phyloP scores from a whole-genome alignment of 2,113 vertebrate species.

The Amphilophus citrinellus region DNA sequence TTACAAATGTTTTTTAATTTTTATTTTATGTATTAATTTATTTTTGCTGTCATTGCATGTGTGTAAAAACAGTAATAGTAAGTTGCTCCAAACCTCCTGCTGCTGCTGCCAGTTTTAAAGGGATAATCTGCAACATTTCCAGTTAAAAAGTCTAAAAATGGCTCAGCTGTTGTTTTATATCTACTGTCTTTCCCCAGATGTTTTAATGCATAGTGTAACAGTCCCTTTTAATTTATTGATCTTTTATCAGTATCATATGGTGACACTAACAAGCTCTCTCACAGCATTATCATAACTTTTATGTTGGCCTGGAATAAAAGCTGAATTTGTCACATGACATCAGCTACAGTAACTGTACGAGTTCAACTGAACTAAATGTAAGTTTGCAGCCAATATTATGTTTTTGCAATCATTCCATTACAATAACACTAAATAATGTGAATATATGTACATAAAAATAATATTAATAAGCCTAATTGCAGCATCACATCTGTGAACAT shows the following conservation, averaged over 20 bases:
- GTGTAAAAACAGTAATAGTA: fast-evolving
- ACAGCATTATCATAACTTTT: fast-evolving
- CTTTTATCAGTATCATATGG: fast-evolving
- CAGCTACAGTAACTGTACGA: neutral
- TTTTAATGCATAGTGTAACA: neutral
- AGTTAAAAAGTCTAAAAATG: neutral
- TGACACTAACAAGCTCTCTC: neutral
- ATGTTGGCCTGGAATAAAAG: neutral
- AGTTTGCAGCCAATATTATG: neutral
- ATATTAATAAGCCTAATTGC: fast-evolving
- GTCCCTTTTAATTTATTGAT: fast-evolving
- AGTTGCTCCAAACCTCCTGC: neutral
- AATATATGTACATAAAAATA: neutral
- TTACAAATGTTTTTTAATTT: neutral
- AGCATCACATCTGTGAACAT: neutral
- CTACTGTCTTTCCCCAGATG: fast-evolving
- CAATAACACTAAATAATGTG: neutral
- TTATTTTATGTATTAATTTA: neutral
- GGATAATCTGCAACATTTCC: neutral
- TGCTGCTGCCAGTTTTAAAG: fast-evolving
- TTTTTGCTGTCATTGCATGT: neutral
- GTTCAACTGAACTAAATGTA: neutral
- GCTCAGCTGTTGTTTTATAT: neutral
- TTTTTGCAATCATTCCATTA: neutral
- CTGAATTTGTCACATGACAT: neutral